Conservation (phyloP, 2,797 vertebrate genomes). For the Brachyrhaphis roseni region DNA sequence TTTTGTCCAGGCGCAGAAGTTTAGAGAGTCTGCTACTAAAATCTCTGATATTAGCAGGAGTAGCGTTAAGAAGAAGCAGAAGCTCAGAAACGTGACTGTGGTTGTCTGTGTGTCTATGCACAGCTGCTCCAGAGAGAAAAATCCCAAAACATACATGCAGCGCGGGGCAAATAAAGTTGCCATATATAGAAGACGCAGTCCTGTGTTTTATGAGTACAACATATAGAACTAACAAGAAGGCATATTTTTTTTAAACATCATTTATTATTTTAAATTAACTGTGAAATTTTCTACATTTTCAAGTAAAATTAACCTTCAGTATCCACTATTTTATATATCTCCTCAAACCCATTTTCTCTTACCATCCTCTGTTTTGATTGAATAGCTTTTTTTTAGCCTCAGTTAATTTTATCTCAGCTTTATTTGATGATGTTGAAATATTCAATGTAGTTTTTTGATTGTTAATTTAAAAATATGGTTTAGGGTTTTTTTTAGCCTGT, state of each 20-base stretch:
- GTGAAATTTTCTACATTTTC: neutral
- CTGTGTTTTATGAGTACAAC: neutral
- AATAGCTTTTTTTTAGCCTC: neutral
- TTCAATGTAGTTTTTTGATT: neutral
- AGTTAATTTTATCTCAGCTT: neutral
- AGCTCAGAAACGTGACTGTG: no score
- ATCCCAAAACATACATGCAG: no score
- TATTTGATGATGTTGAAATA: neutral
- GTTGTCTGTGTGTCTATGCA: no score
- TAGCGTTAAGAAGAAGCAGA: no score
- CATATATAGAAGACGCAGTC: no score
- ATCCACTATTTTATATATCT: neutral
- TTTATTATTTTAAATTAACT: neutral
- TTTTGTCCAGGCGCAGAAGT: no score
- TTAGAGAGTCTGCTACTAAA: no score
- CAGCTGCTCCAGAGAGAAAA: no score
- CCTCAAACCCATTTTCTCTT: neutral
- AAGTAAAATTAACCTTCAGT: neutral
- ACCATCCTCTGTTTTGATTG: neutral
- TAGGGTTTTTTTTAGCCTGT: neutral
- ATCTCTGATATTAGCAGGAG: no score
- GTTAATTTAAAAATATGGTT: neutral
- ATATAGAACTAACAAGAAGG: neutral
- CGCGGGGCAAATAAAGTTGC: no score
- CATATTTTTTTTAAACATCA: neutral